phyloP scores from a whole-genome alignment of 2,797 vertebrate genomes.

The Tangara arthus region DNA sequence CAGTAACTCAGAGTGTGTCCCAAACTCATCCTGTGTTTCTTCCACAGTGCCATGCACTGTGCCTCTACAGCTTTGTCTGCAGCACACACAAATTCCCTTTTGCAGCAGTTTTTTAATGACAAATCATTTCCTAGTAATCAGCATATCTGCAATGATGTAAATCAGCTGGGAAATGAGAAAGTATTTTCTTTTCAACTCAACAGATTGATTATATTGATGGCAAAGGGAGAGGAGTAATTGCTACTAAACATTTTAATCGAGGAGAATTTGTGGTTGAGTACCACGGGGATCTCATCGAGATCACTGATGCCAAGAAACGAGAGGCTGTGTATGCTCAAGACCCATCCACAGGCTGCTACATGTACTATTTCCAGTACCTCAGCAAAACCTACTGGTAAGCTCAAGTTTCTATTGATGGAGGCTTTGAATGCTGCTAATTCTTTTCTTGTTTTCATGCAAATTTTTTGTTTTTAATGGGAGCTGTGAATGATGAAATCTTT shows the following conservation, averaged over 20 bases:
- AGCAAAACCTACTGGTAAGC: constrained; percentile 93
- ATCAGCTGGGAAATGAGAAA: neutral
- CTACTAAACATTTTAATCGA: constrained; percentile 87
- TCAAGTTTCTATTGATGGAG: neutral
- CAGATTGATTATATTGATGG: constrained; percentile 93
- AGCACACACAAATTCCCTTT: neutral
- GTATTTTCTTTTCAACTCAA: neutral
- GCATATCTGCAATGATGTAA: neutral
- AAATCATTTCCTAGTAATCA: neutral
- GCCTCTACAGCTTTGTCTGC: neutral
- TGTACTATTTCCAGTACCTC: constrained; percentile 96
- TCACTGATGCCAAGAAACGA: constrained; percentile 86
- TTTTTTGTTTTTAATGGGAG: neutral
- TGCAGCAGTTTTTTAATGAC: neutral
- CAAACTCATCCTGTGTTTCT: neutral
- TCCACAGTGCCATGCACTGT: neutral
- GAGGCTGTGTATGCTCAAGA: constrained; percentile 87
- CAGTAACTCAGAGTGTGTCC: neutral
- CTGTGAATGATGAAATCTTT: neutral
- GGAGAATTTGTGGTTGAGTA: constrained; percentile 98
- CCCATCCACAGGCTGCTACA: constrained; percentile 93
- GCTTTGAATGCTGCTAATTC: neutral
- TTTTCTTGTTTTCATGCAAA: neutral
- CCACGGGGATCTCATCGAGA: constrained; percentile 93
- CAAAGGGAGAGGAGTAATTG: constrained; percentile 93